Evolutionary conservation across 1,140 invertebrate species (phyloP).

Genomic region (Trichonephila clavipes): DNA sequence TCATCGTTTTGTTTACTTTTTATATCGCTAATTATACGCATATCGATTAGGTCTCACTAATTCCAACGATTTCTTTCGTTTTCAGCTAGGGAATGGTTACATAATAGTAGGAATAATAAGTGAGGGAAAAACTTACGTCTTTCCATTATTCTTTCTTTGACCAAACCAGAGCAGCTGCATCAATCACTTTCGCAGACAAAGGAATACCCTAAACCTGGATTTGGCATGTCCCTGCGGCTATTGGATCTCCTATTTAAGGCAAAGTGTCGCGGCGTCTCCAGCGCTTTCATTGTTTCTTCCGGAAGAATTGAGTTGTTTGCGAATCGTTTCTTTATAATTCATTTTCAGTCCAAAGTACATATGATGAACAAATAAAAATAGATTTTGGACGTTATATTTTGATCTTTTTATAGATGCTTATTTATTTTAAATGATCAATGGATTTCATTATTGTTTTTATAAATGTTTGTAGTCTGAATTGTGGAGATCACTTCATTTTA

Average conservation of each 20-base stretch:
- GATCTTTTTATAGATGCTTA: neutral
- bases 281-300: neutral
- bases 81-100: neutral
- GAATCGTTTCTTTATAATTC: neutral
- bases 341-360: neutral
- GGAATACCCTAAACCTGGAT: conserved; percentile 13
- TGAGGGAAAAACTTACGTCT: neutral
- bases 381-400: neutral
- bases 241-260: neutral
- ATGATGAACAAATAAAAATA: neutral
- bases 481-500: neutral
- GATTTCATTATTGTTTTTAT: neutral
- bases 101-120: conserved; percentile 8
- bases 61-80: conserved; percentile 10
- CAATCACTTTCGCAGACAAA: conserved; percentile 8
- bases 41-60: neutral
- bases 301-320: neutral
- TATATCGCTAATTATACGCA: neutral
- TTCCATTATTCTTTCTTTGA: neutral
- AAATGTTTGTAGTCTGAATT: neutral
- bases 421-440: neutral
- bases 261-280: neutral
- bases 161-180: neutral
- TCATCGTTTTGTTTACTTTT: conserved; percentile 20
- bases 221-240: conserved; percentile 35